These are phyloP conservation scores for Cataglyphis rosenhaueri DNA, from an alignment of 2,888 invertebrate genomes.

Conservation along the genomic window DNA sequence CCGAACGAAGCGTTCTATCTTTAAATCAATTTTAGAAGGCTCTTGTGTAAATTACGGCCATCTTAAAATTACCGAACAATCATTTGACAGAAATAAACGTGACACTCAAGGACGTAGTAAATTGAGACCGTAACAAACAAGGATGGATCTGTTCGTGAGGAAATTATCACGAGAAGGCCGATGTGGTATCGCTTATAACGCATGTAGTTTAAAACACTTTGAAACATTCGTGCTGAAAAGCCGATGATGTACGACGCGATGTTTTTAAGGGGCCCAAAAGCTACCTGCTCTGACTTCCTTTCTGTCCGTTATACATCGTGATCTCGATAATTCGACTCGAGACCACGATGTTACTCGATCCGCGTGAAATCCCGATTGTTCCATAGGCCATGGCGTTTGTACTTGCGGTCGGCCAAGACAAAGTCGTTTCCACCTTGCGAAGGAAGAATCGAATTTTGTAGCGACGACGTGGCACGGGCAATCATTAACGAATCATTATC, in stretches of 20 bases:
- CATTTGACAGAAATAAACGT: constrained; percentile 21
- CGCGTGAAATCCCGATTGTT: constrained; percentile 79
- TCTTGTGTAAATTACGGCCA: neutral
- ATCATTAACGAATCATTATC: constrained; percentile 83
- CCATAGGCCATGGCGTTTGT: constrained; percentile 55
- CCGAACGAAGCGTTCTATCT: neutral
- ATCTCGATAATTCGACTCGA: constrained; percentile 58
- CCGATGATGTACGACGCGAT: constrained; percentile 45
- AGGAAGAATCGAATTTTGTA: constrained; percentile 45
- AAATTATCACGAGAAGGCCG: constrained; percentile 47
- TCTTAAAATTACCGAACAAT: neutral
- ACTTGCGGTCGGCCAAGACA: constrained; percentile 38
- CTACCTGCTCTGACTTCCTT: constrained; percentile 63
- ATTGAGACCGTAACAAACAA: constrained; percentile 36
- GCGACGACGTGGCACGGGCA: constrained; percentile 63
- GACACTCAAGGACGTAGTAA: constrained; percentile 29
- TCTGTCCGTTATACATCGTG: constrained; percentile 28
- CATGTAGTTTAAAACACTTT: constrained; percentile 32
- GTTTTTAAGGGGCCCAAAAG: constrained; percentile 24
- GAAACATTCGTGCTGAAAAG: constrained; percentile 42
- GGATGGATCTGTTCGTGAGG: constrained; percentile 36
- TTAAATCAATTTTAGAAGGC: neutral
- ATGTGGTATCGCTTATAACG: constrained; percentile 11
- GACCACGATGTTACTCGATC: constrained; percentile 66
- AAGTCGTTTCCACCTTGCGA: constrained; percentile 46